Percentiles rank a stretch among this genome's conserved stretches.
Evolutionary conservation across 2,888 invertebrate species (phyloP).

Genomic region (Ophion costatus): DNA sequence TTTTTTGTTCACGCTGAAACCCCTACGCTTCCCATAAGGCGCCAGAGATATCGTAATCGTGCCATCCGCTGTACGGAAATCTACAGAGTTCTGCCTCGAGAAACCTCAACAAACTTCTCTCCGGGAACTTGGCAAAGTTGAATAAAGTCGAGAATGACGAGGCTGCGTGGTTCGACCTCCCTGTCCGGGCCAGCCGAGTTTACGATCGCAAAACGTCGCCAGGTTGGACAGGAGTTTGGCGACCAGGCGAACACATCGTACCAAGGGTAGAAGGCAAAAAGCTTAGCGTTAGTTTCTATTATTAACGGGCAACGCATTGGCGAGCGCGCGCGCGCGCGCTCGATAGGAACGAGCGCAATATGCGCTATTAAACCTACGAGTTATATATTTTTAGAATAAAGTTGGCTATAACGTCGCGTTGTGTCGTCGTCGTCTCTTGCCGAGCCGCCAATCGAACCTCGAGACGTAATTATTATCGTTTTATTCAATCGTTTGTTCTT

Average conservation of each 20-base stretch:
- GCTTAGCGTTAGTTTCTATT: constrained; percentile 78
- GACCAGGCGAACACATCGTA: constrained; percentile 29
- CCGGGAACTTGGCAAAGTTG: background rate
- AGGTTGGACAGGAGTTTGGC: constrained; percentile 20
- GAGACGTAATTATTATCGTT: constrained; percentile 16
- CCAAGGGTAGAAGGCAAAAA: constrained; percentile 54
- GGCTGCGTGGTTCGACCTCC: background rate
- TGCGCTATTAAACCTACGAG: constrained; percentile 58
- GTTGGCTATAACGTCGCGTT: constrained; percentile 41
- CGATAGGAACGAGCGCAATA: constrained; percentile 52
- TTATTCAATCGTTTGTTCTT: constrained; percentile 2
- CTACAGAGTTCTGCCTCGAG: no score
- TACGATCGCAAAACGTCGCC: constrained; percentile 24
- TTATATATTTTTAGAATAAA: constrained; percentile 66
- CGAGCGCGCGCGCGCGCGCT: constrained; percentile 34
- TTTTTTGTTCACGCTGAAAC: no score
- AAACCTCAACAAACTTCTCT: no score
- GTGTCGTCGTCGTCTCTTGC: constrained; percentile 18
- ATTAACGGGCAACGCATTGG: constrained; percentile 72
- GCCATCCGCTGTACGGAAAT: no score
- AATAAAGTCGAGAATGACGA: background rate
- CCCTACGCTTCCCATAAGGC: no score
- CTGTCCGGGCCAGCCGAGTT: background rate
- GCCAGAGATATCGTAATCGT: no score
- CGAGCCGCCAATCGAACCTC: constrained; percentile 28